Evolutionary conservation across 2,113 vertebrate genomes (phyloP).

Genomic region (Mirza zaza): DNA sequence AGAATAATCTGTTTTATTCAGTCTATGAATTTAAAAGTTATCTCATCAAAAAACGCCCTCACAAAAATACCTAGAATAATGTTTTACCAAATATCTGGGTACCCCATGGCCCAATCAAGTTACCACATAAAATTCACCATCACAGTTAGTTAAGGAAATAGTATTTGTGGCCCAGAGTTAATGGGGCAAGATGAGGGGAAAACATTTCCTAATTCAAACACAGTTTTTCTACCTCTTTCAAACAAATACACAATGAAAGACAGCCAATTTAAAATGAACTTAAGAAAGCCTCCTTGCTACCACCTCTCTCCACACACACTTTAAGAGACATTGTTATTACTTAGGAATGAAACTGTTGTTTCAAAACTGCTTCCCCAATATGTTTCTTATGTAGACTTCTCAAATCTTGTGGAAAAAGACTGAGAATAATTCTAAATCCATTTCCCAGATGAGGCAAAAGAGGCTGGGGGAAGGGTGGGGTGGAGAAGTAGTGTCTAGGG

Average conservation of each 20-base stretch:
- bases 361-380: background rate
- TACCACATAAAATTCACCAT: background rate
- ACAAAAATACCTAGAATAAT: background rate
- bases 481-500: background rate
- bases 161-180: slow-evolving; percentile 42
- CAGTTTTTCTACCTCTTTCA: background rate
- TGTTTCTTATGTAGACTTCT: background rate
- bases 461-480: background rate
- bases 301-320: background rate
- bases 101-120: background rate
- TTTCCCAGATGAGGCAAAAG: background rate
- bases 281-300: background rate
- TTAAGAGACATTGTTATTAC: background rate
- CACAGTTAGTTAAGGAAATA: background rate
- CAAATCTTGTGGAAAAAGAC: background rate
- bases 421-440: background rate
- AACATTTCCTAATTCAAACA: background rate
- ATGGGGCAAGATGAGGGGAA: slow-evolving; percentile 48
- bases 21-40: background rate
- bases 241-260: background rate
- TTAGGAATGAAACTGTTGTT: background rate
- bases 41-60: background rate
- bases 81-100: background rate
- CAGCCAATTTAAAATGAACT: background rate
- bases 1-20: background rate